These are phyloP conservation scores for Amblyopsis rosae DNA, from an alignment of 2,113 vertebrate species.

Conservation along the genomic window DNA sequence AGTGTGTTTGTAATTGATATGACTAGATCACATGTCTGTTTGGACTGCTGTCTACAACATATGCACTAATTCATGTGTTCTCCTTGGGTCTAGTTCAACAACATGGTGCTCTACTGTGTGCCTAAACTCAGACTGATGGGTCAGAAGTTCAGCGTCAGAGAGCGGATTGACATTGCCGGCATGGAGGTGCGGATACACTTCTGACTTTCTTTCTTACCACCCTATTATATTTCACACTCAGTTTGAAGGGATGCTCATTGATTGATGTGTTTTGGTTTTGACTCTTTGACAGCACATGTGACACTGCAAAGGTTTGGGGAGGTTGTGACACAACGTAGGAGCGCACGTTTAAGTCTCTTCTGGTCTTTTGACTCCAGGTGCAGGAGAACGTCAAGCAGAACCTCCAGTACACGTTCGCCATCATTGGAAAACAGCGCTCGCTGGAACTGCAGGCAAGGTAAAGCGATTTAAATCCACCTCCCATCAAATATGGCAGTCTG, in stretches of 20 bases:
- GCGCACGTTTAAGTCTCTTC: background rate
- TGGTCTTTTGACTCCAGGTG: slow-evolving; percentile 76
- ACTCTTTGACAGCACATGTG: too few relatives aligned
- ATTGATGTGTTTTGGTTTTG: too few relatives aligned
- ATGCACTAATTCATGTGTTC: background rate
- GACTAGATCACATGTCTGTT: background rate
- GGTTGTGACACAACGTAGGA: background rate
- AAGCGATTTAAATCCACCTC: background rate
- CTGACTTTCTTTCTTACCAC: background rate
- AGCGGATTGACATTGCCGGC: slow-evolving; percentile 93
- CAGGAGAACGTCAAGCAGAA: slow-evolving; percentile 89
- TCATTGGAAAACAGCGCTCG: slow-evolving; percentile 87
- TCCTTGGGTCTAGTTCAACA: slow-evolving; percentile 85
- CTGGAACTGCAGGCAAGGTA: slow-evolving; percentile 94
- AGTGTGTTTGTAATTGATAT: background rate
- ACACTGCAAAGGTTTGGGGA: too few relatives aligned
- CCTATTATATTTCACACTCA: too few relatives aligned
- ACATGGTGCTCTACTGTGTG: slow-evolving; percentile 96
- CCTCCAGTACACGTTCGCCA: slow-evolving; percentile 83
- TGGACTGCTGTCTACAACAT: background rate
- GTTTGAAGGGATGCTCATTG: too few relatives aligned
- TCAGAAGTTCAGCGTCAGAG: slow-evolving; percentile 96
- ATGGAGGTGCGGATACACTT: slow-evolving; percentile 82
- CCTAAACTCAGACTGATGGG: slow-evolving; percentile 94
- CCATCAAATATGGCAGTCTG: background rate